phyloP scores from a whole-genome alignment of 2,888 invertebrate species.

The Gryllus longicercus region DNA sequence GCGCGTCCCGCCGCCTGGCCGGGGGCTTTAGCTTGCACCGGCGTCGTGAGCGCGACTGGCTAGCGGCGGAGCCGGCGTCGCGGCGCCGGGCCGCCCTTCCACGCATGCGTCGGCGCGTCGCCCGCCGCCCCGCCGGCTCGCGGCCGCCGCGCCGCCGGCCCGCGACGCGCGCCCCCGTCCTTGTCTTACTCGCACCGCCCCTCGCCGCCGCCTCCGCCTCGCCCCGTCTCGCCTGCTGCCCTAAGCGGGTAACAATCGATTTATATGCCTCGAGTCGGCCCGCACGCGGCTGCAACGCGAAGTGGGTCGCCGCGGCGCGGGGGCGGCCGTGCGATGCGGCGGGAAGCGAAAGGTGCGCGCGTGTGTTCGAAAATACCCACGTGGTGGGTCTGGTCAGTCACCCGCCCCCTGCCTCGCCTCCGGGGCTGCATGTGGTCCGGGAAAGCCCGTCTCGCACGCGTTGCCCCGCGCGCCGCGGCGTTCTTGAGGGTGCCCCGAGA shows the following conservation, averaged over 20 bases:
- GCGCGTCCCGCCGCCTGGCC: slow-evolving; percentile 56
- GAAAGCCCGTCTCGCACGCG: background rate
- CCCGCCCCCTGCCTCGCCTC: background rate
- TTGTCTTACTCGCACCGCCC: background rate
- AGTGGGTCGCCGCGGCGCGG: background rate
- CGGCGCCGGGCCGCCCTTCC: slow-evolving; percentile 55
- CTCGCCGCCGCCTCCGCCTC: background rate
- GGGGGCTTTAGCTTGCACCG: slow-evolving; percentile 71
- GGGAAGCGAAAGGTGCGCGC: background rate
- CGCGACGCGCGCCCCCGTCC: slow-evolving; percentile 21
- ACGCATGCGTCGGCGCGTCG: slow-evolving; percentile 20
- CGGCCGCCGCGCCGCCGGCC: background rate
- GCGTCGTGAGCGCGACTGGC: slow-evolving; percentile 50
- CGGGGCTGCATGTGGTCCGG: background rate
- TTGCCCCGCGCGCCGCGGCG: background rate
- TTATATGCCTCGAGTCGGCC: slow-evolving; percentile 4
- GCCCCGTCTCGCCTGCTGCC: background rate
- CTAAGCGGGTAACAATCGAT: background rate
- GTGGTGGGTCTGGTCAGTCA: background rate
- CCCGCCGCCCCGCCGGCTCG: slow-evolving; percentile 7
- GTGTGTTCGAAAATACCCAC: slow-evolving; percentile 8
- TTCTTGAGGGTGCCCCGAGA: too few relatives aligned
- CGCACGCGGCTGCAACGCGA: background rate
- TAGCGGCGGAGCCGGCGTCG: slow-evolving; percentile 55
- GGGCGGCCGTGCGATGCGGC: background rate